Percentiles rank a stretch among this genome's conserved stretches.
These are phyloP conservation scores for Cottoperca gobio DNA, from an alignment of 2,797 vertebrate species.

Conservation along the genomic window DNA sequence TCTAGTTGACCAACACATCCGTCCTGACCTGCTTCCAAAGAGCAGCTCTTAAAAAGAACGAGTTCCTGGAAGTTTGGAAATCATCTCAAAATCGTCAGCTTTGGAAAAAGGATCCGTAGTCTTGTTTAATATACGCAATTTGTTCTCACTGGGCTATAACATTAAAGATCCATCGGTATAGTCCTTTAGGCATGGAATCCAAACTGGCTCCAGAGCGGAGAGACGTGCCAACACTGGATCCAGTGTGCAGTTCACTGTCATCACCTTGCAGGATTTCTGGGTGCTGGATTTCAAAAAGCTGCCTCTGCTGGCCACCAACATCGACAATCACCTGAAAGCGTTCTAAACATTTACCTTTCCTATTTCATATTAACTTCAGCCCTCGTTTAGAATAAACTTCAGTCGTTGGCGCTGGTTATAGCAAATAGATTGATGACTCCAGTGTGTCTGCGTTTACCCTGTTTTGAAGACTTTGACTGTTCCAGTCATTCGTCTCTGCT, in stretches of 20 bases:
- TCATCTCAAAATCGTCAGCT: constrained; percentile 7
- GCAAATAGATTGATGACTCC: constrained; percentile 55
- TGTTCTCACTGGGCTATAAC: constrained; percentile 10
- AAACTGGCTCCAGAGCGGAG: constrained; percentile 19
- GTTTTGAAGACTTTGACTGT: constrained; percentile 36
- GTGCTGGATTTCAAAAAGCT: not conserved
- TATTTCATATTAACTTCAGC: not conserved
- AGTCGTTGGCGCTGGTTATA: constrained; percentile 11
- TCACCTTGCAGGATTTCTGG: constrained; percentile 39
- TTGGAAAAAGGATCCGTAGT: constrained; percentile 41
- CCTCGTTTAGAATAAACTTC: constrained; percentile 41
- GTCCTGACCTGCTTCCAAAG: not conserved
- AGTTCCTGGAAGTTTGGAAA: constrained; percentile 34
- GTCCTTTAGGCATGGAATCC: constrained; percentile 35
- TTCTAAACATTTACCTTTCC: constrained; percentile 23
- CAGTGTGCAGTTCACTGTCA: constrained; percentile 33
- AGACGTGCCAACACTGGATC: constrained; percentile 26
- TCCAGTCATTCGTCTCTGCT: constrained; percentile 54
- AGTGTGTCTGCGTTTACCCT: constrained; percentile 49
- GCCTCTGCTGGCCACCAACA: not conserved
- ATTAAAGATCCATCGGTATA: not conserved
- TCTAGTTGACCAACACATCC: not conserved
- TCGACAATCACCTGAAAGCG: constrained; percentile 37
- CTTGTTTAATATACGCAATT: constrained; percentile 16
- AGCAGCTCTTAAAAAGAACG: not conserved